Conservation (phyloP, 35 echinoderm and acorn worm species). For the Patiria miniata region DNA sequence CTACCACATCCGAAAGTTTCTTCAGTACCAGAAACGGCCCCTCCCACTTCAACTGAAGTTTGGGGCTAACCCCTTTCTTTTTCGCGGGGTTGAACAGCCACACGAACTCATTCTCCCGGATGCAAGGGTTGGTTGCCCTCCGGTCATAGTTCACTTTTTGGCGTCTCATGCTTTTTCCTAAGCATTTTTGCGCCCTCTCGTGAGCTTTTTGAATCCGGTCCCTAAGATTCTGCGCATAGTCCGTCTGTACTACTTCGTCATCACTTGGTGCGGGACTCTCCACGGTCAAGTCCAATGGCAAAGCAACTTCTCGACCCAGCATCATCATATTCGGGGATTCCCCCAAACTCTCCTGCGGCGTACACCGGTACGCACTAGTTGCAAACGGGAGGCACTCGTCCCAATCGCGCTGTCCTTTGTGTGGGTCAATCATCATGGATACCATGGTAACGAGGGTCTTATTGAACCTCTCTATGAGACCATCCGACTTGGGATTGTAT, state of each 20-base stretch:
- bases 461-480: constrained; percentile 35
- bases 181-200: constrained; percentile 8
- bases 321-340: constrained; percentile 29
- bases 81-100: constrained; percentile 41
- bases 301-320: constrained; percentile 10
- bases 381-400: constrained; percentile 25
- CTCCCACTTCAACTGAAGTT: constrained; percentile 63
- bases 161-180: not conserved
- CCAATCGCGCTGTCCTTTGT: constrained; percentile 27
- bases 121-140: not conserved
- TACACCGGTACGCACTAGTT: constrained; percentile 32
- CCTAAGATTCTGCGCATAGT: not conserved
- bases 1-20: constrained; percentile 52
- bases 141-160: constrained; percentile 44
- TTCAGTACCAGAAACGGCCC: constrained; percentile 48
- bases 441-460: constrained; percentile 21
- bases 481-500: constrained; percentile 39
- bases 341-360: constrained; percentile 12
- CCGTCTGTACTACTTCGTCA: not conserved
- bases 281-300: constrained; percentile 20
- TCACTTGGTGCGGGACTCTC: not conserved
- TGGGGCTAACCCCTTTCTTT: constrained; percentile 35
- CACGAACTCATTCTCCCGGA: constrained; percentile 27
- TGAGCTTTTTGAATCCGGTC: not conserved
- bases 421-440: not conserved